A percentile compares a stretch with the other conserved stretches of the same genome.
Evolutionary conservation across 1,140 invertebrate genomes (phyloP).

Genomic region (Elymnias hypermnestra): DNA sequence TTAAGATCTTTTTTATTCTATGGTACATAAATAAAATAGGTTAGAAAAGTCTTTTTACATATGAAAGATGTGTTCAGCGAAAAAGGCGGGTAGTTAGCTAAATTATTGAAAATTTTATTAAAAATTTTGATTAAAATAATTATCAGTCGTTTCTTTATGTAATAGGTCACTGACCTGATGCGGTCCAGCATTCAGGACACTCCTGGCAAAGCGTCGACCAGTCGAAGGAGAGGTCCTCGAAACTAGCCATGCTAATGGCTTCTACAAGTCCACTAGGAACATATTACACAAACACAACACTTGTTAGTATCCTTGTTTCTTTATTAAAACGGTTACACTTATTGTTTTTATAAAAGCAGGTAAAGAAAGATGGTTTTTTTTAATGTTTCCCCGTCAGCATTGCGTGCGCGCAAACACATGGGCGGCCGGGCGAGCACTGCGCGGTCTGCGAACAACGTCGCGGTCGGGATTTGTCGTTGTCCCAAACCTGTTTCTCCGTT

Average conservation of each 20-base stretch:
- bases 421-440: constrained; percentile 60
- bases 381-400: constrained; percentile 33
- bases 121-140: too few relatives aligned
- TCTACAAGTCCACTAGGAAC: constrained; percentile 45
- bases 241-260: constrained; percentile 66
- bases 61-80: too few relatives aligned
- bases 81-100: too few relatives aligned
- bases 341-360: constrained; percentile 37
- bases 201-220: constrained; percentile 77
- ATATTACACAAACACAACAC: constrained; percentile 48
- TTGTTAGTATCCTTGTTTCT: background rate
- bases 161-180: constrained; percentile 68
- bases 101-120: too few relatives aligned
- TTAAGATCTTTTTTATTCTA: too few relatives aligned
- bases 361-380: constrained; percentile 31
- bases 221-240: constrained; percentile 75
- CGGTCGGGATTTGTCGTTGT: constrained; percentile 52
- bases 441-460: constrained; percentile 31
- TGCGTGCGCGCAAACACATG: constrained; percentile 50
- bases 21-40: too few relatives aligned
- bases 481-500: constrained; percentile 58
- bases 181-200: constrained; percentile 75
- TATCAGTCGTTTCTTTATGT: too few relatives aligned
- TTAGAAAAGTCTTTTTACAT: too few relatives aligned
- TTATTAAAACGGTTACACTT: background rate